Evolutionary conservation across 2,113 vertebrate species (phyloP), one percentile per base, ranked within the genome.

Genomic region (Halcyon senegalensis): DNA sequence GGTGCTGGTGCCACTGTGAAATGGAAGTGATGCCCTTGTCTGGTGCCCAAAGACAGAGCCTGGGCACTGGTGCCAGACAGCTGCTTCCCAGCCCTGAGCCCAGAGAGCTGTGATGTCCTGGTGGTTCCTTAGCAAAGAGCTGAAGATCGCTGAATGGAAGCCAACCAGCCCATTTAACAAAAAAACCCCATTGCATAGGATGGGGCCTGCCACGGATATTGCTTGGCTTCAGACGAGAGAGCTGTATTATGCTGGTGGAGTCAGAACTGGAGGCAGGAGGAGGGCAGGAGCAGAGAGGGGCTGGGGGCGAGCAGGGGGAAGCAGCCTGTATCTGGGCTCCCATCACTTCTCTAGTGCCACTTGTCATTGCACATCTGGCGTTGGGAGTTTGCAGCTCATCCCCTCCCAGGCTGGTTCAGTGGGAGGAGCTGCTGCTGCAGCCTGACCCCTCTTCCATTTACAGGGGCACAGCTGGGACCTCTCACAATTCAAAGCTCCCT

Each of bases 41-140:
- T 78, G 25, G 25, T 16, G 21, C 35, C 37, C 1, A 4, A 25
- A 56, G 37, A 24, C 55, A 50, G 92, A 8, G 5, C 35, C 62
- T 33, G 43, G 72, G 48, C 37, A 3, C 44, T 37, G 56, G 17
- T 9, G 37, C 21, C 35, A 60, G 79, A 17, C 31, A 60, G 39
- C 37, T 41, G 12, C n/a, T 64, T 83, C 25, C 50, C 44, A 56
- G 2, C 43, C 44, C 3, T 3, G 35, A 46, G 39, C 43, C 44
- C 3, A 3, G 35, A 43, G 39, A 69, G 33, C 33, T 0, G 1
- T 20, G 13, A 12, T 31, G 19, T 48, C 19, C 41, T 25, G 14
- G 15, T 75, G 30, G 19, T 17, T 93, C 58, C n/a, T 81, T 11
- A 16, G 25, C 41, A 16, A 35, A 13, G 37, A 51, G 11, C 19